Evolutionary conservation across 1,140 invertebrate species (phyloP).

Genomic region (Eumeta japonica): DNA sequence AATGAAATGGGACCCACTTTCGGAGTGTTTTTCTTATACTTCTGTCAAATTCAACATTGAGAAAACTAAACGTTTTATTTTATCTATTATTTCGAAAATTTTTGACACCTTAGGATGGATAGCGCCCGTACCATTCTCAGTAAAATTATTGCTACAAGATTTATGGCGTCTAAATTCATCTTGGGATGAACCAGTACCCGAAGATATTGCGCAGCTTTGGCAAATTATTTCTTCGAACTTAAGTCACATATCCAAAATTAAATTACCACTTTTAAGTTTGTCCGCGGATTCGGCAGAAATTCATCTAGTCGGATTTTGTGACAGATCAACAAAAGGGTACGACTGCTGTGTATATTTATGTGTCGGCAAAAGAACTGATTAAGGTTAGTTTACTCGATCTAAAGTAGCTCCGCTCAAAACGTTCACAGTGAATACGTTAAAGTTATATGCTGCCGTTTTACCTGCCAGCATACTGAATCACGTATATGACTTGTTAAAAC

Average conservation of each 20-base stretch:
- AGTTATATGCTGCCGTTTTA: conserved; percentile 3
- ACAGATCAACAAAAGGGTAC: background rate
- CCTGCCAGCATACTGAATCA: background rate
- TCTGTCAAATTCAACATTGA: background rate
- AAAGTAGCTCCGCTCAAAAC: conserved; percentile 5
- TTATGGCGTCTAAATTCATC: background rate
- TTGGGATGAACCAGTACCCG: conserved; percentile 1
- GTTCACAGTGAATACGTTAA: background rate
- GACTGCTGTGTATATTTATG: conserved; percentile 3
- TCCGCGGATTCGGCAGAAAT: background rate
- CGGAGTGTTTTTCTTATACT: background rate
- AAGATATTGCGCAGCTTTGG: background rate
- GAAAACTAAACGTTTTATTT: background rate
- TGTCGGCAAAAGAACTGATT: background rate
- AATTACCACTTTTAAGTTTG: background rate
- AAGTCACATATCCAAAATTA: background rate
- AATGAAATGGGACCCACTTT: background rate
- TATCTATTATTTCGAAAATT: background rate
- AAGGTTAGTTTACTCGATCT: background rate
- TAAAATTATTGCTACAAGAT: background rate
- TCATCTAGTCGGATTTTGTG: background rate
- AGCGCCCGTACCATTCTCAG: background rate
- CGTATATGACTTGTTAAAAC: conserved; percentile 1
- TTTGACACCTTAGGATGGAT: background rate
- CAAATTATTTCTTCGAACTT: background rate